Evolutionary conservation across 1,140 invertebrate genomes (phyloP).

Genomic region (Scaptomyza pallida): DNA sequence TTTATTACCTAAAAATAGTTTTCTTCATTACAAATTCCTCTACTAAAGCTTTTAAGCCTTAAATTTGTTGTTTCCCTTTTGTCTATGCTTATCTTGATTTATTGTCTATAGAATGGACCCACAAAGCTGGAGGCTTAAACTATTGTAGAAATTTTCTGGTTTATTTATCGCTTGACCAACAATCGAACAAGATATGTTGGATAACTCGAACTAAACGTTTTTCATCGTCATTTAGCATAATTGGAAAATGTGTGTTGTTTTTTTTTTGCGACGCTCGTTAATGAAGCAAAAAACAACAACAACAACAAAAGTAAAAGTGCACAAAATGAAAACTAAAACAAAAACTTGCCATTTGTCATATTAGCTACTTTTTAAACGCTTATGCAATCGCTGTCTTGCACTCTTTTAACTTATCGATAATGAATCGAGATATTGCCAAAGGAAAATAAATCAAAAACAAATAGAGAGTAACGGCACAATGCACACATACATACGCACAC

Average conservation of each 20-base stretch:
- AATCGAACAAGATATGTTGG: no score
- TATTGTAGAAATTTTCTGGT: background rate
- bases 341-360: constrained; percentile 17
- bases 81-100: no score
- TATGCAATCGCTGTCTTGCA: constrained; percentile 36
- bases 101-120: no score
- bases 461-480: constrained; percentile 14
- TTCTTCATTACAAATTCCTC: no score
- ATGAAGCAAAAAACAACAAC: constrained; percentile 59
- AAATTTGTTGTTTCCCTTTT: no score
- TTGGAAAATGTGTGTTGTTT: constrained; percentile 48
- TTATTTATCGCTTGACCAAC: no score
- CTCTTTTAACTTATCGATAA: constrained; percentile 24
- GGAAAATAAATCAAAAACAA: no score
- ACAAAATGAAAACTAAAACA: background rate
- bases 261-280: constrained; percentile 53
- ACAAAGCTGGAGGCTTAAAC: no score
- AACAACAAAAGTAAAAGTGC: constrained; percentile 70
- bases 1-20: no score
- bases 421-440: background rate
- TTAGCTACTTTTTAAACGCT: constrained; percentile 7
- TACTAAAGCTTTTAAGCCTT: no score
- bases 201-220: constrained; percentile 55
- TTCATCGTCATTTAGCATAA: constrained; percentile 53
- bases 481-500: background rate